Percentiles rank a stretch among this genome's conserved stretches.
Evolutionary conservation across 2,797 vertebrate species (phyloP).

Genomic region (Enteromius unitaeniatus): DNA sequence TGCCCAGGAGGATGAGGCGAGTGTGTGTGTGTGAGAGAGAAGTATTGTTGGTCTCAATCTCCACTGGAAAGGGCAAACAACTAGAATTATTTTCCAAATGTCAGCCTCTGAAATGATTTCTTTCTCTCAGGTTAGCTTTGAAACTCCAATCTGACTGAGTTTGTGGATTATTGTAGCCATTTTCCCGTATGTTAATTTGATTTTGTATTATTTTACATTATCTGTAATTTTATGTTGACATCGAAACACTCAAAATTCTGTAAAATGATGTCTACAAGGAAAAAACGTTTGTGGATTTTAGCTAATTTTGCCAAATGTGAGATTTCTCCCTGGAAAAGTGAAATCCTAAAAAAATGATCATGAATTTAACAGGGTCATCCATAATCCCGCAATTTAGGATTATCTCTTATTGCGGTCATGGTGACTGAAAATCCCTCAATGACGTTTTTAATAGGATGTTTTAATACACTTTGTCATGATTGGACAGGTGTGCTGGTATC

Average conservation of each 20-base stretch:
- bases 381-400: slow-evolving; percentile 68
- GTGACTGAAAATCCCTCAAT: slow-evolving; percentile 66
- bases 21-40: not conserved
- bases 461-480: slow-evolving; percentile 45
- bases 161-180: not conserved
- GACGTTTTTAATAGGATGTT: slow-evolving; percentile 44
- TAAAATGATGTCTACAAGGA: not conserved
- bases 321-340: not conserved
- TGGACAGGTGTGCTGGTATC: slow-evolving; percentile 69
- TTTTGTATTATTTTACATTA: not conserved
- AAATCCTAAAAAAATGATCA: slow-evolving; percentile 30
- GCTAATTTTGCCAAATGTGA: slow-evolving; percentile 4
- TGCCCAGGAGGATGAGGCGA: not conserved
- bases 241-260: not conserved
- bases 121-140: not conserved
- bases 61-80: not conserved
- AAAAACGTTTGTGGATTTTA: not conserved
- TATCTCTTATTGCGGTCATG: slow-evolving; percentile 67
- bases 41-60: not conserved
- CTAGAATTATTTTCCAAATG: slow-evolving; percentile 1
- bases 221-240: not conserved
- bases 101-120: not conserved
- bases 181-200: not conserved
- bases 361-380: slow-evolving; percentile 29
- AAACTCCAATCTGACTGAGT: not conserved